Evolutionary conservation across 2,888 invertebrate species (phyloP).

Genomic region (Rhimphoctona megacephalus): DNA sequence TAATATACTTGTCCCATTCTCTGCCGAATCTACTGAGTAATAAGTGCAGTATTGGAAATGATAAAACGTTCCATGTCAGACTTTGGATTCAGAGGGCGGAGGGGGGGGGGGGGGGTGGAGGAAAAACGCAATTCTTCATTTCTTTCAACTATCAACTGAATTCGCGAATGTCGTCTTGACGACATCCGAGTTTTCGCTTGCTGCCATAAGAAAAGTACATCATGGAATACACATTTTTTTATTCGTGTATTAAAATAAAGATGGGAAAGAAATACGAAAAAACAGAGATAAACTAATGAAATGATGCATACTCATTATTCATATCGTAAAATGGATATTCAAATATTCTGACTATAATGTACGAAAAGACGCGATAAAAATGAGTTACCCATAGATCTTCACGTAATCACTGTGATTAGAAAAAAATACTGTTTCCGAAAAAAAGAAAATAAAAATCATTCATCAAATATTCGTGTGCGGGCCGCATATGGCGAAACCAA

Average conservation of each 20-base stretch:
- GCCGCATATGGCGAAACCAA: no score
- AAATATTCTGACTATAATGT: conserved; percentile 18
- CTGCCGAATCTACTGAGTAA: no score
- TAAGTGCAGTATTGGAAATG: no score
- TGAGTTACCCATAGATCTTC: conserved; percentile 11
- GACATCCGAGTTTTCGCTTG: conserved; percentile 57
- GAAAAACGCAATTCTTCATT: conserved; percentile 16
- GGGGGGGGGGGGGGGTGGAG: no score
- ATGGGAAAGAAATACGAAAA: conserved; percentile 18
- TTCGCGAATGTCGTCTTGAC: conserved; percentile 38
- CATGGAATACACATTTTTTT: conserved; percentile 31
- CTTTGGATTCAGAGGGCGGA: no score
- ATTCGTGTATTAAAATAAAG: conserved; percentile 47
- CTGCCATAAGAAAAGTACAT: conserved; percentile 39
- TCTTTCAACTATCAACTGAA: conserved; percentile 17
- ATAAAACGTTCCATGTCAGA: no score
- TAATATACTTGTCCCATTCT: background rate
- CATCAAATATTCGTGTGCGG: background rate
- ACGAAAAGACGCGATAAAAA: no score
- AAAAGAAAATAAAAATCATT: background rate
- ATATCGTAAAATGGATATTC: background rate
- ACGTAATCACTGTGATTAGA: background rate
- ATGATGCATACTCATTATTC: no score
- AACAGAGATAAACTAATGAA: background rate
- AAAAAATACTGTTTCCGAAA: conserved; percentile 53